Base-by-base conservation (phyloP, 2,113 vertebrate genomes). In the Apistogramma diplotaenia region DNA sequence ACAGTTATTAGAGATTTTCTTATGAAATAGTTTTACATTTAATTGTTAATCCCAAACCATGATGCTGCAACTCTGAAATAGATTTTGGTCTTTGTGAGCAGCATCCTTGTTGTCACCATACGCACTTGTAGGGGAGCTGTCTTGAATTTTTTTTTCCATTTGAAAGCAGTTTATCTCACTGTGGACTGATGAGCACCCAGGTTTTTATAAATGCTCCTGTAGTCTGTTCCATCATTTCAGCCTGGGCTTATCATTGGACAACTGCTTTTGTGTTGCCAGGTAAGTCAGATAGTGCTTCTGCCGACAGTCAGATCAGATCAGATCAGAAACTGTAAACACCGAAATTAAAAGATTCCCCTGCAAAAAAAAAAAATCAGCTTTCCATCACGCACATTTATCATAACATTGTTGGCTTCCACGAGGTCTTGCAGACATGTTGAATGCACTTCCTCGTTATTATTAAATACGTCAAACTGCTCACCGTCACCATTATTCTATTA, bases 171-270 rank as follows among this genome's bases (percentile, higher is more conserved):
- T 46, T 29, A 23, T 46, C 23, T 46, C 27, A 27, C 9, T 27
- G 62, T 13, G 62, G 23, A 49, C 37, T 70, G 62, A 70, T 70
- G 25, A 29, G 62, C 23, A 49, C 9, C 62, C 62, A 70, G 16
- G 23, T 29, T 46, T 49, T 43, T 65, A 25, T 25, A 65, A 23
- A 40, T 3, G 0, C 7, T 43, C 13, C 25, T 27, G 21, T 43
- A 23, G 61, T 16, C 37, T 65, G 43, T 70, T 70, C 40, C 40
- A 70, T 29, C 9, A 29, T 70, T 49, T 5, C 37, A 46, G 8
- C 15, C 61, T 19, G 1, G 40, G 27, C 8, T 18, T 6, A 49
- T 49, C 16, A 19, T 18, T 49, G 18, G 46, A 49, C 46, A 18
- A 18, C 16, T 49, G 16, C 19, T 49, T 49, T 18, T 46, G 43